Evolutionary conservation across 1,140 invertebrate genomes (phyloP), one percentile per base, ranked within the genome.

Genomic region (Bathynomus jamesi): DNA sequence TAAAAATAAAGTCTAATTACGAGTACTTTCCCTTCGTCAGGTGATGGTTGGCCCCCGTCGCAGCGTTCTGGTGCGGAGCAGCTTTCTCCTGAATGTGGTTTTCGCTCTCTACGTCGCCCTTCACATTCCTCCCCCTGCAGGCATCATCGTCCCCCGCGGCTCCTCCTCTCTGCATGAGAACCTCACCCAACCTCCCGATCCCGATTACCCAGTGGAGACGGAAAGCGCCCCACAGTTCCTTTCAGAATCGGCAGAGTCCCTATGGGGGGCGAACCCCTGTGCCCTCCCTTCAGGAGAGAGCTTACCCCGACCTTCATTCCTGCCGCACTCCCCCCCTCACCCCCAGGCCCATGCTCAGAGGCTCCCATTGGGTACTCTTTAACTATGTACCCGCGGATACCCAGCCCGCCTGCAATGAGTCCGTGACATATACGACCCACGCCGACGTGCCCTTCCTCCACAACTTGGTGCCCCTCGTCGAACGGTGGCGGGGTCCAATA

Each of bases 361-460:
- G 75, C 17, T 69, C 31, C 53, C 75, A 90, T 80, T 94, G 92
- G 91, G 91, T 95, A 70, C 83, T 96, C 8, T 91, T 93, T 81
- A 94, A 95, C 83, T 95, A 93, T 80, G 86, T 95, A 65, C 82
- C 82, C 70, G 85, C 85, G 71, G 71, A 78, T 17, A 77, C 80
- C 29, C 75, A 78, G 64, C 83, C 83, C 72, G 77, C 79, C 28
- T 94, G 92, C 80, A 90, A 92, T 81, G 92, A 94, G 81, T 90
- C 87, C 69, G 86, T 96, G 31, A 96, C 94, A 0, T 94, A 95
- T 79, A 95, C 93, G 0, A 96, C 94, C 4, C 94, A 96, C 81
- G 92, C 91, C 2, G 92, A 94, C 79, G 93, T 89, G 80, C 93
- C 93, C 67, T 94, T 94, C 83, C 85, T 96, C 78, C 91, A 95